Conservation (phyloP, 2,797 vertebrate genomes). For the Taeniopygia guttata region DNA sequence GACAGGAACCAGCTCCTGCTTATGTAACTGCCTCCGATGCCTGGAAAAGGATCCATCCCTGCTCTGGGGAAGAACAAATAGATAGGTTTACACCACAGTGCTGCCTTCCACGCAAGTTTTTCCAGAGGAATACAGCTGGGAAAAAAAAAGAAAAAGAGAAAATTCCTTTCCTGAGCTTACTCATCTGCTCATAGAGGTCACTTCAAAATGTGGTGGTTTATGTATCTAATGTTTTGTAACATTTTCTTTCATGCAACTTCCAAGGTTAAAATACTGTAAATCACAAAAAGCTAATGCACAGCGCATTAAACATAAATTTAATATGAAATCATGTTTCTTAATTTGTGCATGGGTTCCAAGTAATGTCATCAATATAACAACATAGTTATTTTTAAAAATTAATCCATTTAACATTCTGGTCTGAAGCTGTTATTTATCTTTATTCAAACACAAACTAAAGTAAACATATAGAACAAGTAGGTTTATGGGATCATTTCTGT, state of each 20-base stretch:
- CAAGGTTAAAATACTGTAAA: background rate
- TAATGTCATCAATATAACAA: background rate
- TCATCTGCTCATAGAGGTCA: background rate
- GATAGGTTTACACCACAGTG: background rate
- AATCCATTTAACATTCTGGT: background rate
- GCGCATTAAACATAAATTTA: background rate
- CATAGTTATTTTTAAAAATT: background rate
- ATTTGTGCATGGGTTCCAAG: background rate
- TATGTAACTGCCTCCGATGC: background rate
- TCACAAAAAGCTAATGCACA: background rate
- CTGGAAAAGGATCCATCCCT: background rate
- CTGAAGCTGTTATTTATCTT: background rate
- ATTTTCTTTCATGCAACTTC: background rate
- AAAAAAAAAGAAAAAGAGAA: background rate
- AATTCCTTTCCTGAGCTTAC: background rate
- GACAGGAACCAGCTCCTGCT: background rate
- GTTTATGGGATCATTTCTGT: background rate
- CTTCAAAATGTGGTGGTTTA: background rate
- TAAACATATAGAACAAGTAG: background rate
- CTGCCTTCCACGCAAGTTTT: background rate
- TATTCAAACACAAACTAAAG: background rate
- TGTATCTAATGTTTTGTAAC: background rate
- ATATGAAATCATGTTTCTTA: background rate
- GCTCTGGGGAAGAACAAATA: background rate
- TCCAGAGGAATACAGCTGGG: background rate